Evolutionary conservation across 2,888 invertebrate species (phyloP).

Genomic region (Ferrisia virgata): DNA sequence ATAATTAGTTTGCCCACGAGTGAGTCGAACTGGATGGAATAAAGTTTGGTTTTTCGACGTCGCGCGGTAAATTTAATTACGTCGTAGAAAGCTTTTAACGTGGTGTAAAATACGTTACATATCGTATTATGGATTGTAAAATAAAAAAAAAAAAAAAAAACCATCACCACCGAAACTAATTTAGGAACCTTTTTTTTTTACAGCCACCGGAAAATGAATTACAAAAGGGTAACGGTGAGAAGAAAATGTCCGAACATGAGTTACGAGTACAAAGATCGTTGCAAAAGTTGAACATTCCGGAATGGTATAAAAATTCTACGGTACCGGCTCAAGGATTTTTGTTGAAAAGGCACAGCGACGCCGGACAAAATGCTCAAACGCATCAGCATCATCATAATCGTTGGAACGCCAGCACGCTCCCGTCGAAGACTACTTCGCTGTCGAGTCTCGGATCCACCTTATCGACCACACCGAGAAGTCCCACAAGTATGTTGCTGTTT

Average conservation of each 20-base stretch:
- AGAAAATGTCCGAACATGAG: conserved; percentile 89
- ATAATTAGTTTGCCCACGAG: neutral
- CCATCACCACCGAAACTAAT: too few species aligned
- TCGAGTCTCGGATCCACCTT: conserved; percentile 53
- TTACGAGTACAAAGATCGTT: conserved; percentile 87
- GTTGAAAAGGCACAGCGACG: conserved; percentile 71
- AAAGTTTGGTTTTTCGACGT: neutral
- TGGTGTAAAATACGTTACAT: neutral
- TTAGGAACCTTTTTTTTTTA: conserved; percentile 48
- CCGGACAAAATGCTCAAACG: conserved; percentile 50
- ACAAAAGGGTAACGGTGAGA: conserved; percentile 72
- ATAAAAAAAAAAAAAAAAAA: neutral
- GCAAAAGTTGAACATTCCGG: conserved; percentile 90
- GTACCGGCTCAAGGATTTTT: conserved; percentile 76
- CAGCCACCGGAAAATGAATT: conserved; percentile 94
- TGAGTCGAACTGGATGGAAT: too few species aligned
- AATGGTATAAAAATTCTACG: conserved; percentile 83
- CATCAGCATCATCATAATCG: neutral
- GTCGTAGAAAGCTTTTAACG: neutral
- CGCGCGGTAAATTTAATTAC: neutral
- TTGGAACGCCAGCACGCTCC: conserved; percentile 39
- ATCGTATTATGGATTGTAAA: neutral
- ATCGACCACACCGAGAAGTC: conserved; percentile 49
- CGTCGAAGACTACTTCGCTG: conserved; percentile 79
- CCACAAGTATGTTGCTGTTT: conserved; percentile 12